Base-by-base conservation (phyloP, 2,113 vertebrate species). In the Sterna hirundo region DNA sequence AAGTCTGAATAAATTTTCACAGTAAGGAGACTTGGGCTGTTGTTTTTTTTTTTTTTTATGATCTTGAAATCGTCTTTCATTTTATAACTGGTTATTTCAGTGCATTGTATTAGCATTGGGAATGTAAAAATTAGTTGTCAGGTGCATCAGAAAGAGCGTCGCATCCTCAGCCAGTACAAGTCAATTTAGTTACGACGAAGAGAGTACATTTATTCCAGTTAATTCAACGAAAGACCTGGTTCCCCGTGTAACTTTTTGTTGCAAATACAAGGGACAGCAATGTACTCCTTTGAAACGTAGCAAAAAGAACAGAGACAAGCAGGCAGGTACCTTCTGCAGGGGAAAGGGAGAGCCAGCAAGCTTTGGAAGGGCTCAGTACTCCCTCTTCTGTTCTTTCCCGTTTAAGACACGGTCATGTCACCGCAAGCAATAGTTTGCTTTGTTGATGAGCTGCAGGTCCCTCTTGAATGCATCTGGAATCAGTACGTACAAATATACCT, bases 331-430 rank as follows among this genome's bases (percentile, higher is more conserved):
- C 3, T 69, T 89, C 40, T 42, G 44, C 29, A 58, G 57, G 40
- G 49, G 27, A 76, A 60, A 77, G 36, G 30, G n/a, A 68, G 29
- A 78, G 20, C 23, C 49, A 49, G 81, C 61, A 46, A 42, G 89
- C 62, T 79, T 87, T 89, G 61, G 54, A 96, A 95, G 42, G 94
- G 91, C 91, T 95, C 70, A 6, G 5, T 76, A 91, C 95, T 97
- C 97, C 97, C 96, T 95, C 97, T 97, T 40, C 97, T 95, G 97
- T 97, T 88, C 71, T 91, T 52, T 96, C 83, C 78, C 82, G 18
- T 93, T 96, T 85, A 97, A 91, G 90, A 90, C 97, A 96, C 2
- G 9, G 10, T 58, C 40, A 74, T 74, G 32, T 66, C 68, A 61
- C 42, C 64, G 16, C 13, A 44, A 68, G 25, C 30, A 26, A 38